Percentiles rank a stretch among this genome's conserved stretches.
Evolutionary conservation across 2,113 vertebrate species (phyloP).

Genomic region (Thamnophis sirtalis): DNA sequence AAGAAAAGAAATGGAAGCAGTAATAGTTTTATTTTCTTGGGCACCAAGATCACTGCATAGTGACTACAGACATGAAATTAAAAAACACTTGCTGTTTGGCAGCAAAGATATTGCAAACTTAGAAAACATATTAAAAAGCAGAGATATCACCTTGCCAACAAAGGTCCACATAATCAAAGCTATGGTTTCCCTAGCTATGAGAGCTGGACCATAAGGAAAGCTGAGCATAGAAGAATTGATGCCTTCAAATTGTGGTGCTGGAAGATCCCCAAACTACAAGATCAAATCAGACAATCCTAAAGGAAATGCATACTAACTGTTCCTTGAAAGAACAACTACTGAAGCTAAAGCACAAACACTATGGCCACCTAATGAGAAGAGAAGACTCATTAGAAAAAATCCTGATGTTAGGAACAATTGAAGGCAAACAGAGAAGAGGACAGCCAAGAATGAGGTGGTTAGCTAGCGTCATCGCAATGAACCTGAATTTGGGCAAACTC

Average conservation of each 20-base stretch:
- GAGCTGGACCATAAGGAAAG: neutral
- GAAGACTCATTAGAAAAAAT: neutral
- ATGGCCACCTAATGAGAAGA: neutral
- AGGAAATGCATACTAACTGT: neutral
- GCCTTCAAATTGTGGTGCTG: neutral
- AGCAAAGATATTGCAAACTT: neutral
- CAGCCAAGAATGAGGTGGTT: neutral
- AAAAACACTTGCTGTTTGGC: neutral
- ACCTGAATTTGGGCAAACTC: neutral
- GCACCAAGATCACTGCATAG: neutral
- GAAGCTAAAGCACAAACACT: neutral
- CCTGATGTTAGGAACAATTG: neutral
- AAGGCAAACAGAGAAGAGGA: neutral
- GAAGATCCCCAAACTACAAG: neutral
- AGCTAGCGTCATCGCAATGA: neutral
- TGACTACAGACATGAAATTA: neutral
- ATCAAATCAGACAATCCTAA: neutral
- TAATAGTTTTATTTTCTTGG: neutral
- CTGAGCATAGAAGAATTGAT: neutral
- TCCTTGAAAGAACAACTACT: neutral
- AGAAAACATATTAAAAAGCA: neutral
- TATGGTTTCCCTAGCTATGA: neutral
- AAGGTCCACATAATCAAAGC: neutral
- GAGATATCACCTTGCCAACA: neutral
- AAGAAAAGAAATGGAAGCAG: neutral